A percentile compares a stretch with the other conserved stretches of the same genome.
These are phyloP conservation scores for Ophioninae sp. DNA, from an alignment of 2,888 invertebrate species.

Conservation along the genomic window DNA sequence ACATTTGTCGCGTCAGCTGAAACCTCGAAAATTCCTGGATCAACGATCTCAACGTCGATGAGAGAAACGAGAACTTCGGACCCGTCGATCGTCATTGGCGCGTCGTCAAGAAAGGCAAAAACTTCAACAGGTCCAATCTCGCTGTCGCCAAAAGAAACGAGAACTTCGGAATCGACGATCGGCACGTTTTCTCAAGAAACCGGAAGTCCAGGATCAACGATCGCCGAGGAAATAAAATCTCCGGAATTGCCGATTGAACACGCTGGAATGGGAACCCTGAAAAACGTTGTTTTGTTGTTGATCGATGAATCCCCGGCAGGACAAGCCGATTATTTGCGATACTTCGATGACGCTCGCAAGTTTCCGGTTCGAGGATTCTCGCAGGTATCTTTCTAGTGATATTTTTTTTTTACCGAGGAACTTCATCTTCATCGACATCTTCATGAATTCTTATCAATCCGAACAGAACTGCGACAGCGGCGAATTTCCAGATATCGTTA, in stretches of 20 bases:
- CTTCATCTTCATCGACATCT: not conserved
- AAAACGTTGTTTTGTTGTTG: constrained; percentile 68
- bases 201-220: constrained; percentile 7
- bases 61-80: constrained; percentile 2
- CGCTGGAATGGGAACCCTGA: constrained; percentile 28
- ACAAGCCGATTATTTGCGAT: constrained; percentile 39
- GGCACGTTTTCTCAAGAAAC: not conserved
- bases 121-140: not conserved
- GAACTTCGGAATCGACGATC: constrained; percentile 1
- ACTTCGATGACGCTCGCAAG: constrained; percentile 34
- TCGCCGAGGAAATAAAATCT: constrained; percentile 4
- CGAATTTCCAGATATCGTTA: constrained; percentile 6
- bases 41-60: not conserved
- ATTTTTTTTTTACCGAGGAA: not conserved
- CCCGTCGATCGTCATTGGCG: not conserved
- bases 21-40: not conserved
- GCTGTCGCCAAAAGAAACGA: not conserved
- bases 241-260: constrained; percentile 1
- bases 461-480: constrained; percentile 36
- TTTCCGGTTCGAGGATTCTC: constrained; percentile 68
- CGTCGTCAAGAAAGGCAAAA: not conserved
- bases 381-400: constrained; percentile 62
- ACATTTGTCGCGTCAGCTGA: constrained; percentile 4
- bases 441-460: not conserved
- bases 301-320: constrained; percentile 56